Evolutionary conservation across 2,797 vertebrate species (phyloP), one percentile per base, ranked within the genome.

Genomic region (Arnoldichthys spilopterus): DNA sequence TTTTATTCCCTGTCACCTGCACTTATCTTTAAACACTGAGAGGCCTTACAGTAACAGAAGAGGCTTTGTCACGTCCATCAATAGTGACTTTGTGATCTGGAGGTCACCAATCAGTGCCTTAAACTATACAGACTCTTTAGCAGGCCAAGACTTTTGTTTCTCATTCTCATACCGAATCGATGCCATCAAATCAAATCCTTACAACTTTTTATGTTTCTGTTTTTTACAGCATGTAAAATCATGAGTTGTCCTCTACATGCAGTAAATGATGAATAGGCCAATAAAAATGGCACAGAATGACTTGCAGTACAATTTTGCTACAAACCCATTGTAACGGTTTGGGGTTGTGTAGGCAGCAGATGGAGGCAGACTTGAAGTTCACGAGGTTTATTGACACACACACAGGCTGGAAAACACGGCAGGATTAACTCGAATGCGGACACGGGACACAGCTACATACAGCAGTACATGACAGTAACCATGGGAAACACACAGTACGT

Each of bases 1-100:
- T 62, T 76, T 87, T 71, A 82, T 63, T 72, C 2, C 72, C 40
- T 62, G 76, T 83, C 83, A 87, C 76, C 76, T 87, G 63, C 54
- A 66, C 8, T 83, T 82, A 86, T 71, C 68, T 45, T 79, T 82
- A 81, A 51, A 32, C 4, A 2, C 30, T 28, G 16, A 78, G 63
- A 81, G 43, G 30, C 20, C 20, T 34, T 30, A 64, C 53, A 62
- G 32, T 43, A 81, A 82, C 76, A 77, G n/a, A 59, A 24, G n/a
- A 5, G 28, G 69, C 45, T 47, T 54, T 75, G 78, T 81, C 16
- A 16, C 26, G 51, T 24, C 34, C 51, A 63, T 54, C 40, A 5
- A 49, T 6, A 22, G 53, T 34, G 47, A 72, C 61, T 45, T 59
- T 56, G 76, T 70, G 67, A 75, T 56, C 26, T 45, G 6, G 51